Base-by-base conservation (phyloP, 2,113 vertebrate species). In the Uropsilus gracilis region DNA sequence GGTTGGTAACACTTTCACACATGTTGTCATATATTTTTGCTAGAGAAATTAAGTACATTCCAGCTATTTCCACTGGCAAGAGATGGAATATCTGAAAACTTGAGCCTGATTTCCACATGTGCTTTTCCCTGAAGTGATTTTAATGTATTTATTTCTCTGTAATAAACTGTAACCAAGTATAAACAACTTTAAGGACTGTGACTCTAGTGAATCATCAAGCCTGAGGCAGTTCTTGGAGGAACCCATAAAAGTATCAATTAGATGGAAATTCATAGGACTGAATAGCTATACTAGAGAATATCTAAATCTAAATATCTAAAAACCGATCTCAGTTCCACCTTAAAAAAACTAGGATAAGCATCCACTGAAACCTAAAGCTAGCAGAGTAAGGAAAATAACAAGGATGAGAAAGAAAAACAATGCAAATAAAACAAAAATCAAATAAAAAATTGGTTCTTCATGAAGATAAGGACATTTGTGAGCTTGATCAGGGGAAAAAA, bases 341-440 rank as follows among this genome's bases (percentile, higher is more conserved):
- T 81, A 88, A 82, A n/a, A n/a, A 81, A 93, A 88, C 55, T 73
- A 81, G 34, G 87, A 63, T 34, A 72, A 93, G 57, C 32, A 88
- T 48, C 57, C 88, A 64, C 81, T 88, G 84, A 88, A 81, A 55
- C 17, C 17, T 9, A 8, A 72, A 4, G 11, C 53, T 53, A 93
- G 26, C 30, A 81, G 55, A 93, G 53, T 39, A 71, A 71, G 50
- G 55, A 80, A 63, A 81, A 87, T 14, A 80, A 80, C 66, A 77
- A 68, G 46, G 22, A 37, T 71, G 59, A 91, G 55, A 42, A 22
- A 50, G 61, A 85, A 92, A 92, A 77, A 46, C 50, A 66, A 86
- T 75, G 71, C 66, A 76, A 64, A 42, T 55, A 39, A 76, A 4
- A 4, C 37, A 85, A 80, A 66, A 76, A 66, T 30, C 30, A 91